Evolutionary conservation across 2,113 vertebrate genomes (phyloP), one percentile per base, ranked within the genome.

Genomic region (Platanista minor): DNA sequence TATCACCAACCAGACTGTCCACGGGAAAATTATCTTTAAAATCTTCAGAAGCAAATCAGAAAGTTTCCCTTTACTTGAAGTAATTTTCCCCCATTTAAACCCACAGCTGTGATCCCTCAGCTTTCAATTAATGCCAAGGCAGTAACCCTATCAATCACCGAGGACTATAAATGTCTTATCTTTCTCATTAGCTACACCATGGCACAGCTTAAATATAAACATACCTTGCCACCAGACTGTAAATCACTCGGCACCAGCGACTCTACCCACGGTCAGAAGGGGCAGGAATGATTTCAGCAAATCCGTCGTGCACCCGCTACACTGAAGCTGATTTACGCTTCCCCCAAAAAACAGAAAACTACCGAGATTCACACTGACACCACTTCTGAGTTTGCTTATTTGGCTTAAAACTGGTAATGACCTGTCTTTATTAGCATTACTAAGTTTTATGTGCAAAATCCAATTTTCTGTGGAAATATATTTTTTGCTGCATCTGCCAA

Each of bases 161-260:
- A 62, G 83, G 11, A 54, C 97, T 41, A 96, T 98, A 98, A 98
- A 98, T 98, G 97, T 96, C 96, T 95, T 81, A 15, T 90, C 96
- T 97, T 98, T 98, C 98, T 98, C 98, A 98, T 98, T 98, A 98
- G 98, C 98, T 95, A 97, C 96, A 87, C 98, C 4, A 57, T 43
- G 43, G 96, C 96, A 75, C 97, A 78, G 97, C 98, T 98, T 97
- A 98, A 97, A 98, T 89, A 95, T 92, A 97, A 98, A 97, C 96
- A 97, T 1, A 98, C 97, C 97, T 98, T 95, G 97, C 96, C 57
- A 0, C 15, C 0, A 95, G 91, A 33, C 97, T 88, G 97, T 98
- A 98, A 98, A 98, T 98, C 86, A 97, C 2, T 13, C 23, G 2
- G 87, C 75, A 87, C 61, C 72, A 88, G 96, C 43, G 10, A 74